Conservation (phyloP, 2,888 invertebrate species). For the Meteorus cinctellus region DNA sequence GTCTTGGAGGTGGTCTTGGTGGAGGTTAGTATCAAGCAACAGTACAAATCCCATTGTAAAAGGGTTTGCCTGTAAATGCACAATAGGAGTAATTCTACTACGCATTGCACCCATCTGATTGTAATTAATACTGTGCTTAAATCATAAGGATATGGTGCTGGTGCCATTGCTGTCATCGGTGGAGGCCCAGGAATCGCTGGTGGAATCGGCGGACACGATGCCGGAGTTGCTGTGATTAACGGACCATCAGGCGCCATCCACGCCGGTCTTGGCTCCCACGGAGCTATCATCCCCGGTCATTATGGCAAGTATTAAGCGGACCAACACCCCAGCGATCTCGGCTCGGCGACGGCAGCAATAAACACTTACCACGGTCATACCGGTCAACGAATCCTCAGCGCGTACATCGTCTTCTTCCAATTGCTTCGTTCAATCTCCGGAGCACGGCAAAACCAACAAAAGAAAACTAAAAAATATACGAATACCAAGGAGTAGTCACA, state of each 20-base stretch:
- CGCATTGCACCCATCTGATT: background rate
- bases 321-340: slow-evolving; percentile 72
- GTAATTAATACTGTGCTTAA: background rate
- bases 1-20: slow-evolving; percentile 41
- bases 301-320: slow-evolving; percentile 70
- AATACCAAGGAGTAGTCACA: slow-evolving; percentile 53
- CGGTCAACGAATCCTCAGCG: slow-evolving; percentile 70
- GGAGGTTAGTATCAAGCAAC: slow-evolving; percentile 21
- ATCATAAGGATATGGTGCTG: slow-evolving; percentile 57
- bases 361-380: slow-evolving; percentile 70
- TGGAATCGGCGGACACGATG: slow-evolving; percentile 71
- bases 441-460: slow-evolving; percentile 43
- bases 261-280: slow-evolving; percentile 72
- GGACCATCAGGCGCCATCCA: slow-evolving; percentile 73
- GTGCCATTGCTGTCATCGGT: slow-evolving; percentile 70
- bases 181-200: slow-evolving; percentile 69
- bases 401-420: slow-evolving; percentile 69
- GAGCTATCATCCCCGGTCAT: slow-evolving; percentile 72
- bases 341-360: slow-evolving; percentile 72
- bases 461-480: slow-evolving; percentile 46
- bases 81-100: too few species aligned
- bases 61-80: slow-evolving; percentile 47
- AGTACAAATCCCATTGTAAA: background rate
- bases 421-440: slow-evolving; percentile 64
- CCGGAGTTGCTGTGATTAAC: slow-evolving; percentile 73